Percentiles rank a stretch among this genome's conserved stretches.
Conservation (phyloP, 1,140 invertebrate genomes). For the Pseudoatta argentina region DNA sequence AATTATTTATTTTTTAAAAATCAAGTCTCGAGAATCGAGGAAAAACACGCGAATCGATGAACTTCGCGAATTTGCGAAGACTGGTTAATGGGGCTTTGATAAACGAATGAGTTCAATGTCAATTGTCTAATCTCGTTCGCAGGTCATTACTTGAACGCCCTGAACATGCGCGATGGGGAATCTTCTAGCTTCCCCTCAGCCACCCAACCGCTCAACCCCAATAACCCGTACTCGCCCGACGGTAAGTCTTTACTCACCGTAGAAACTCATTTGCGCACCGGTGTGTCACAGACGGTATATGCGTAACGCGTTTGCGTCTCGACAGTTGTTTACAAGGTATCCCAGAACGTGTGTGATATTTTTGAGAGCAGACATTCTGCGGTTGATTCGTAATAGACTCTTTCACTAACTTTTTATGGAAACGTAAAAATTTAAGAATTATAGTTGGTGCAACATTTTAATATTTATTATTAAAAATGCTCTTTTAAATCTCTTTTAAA, state of each 20-base stretch:
- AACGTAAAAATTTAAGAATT: background rate
- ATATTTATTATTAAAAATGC: background rate
- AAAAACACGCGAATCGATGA: conserved; percentile 9
- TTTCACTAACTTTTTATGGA: background rate
- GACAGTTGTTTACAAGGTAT: background rate
- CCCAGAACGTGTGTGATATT: background rate
- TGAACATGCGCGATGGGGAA: conserved; percentile 87
- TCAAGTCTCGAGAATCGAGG: background rate
- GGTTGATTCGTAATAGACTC: background rate
- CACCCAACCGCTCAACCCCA: conserved; percentile 93
- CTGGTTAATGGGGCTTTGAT: conserved; percentile 74
- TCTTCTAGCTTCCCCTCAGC: conserved; percentile 89
- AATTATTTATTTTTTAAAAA: background rate
- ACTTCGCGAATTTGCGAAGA: conserved; percentile 65
- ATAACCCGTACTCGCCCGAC: conserved; percentile 95
- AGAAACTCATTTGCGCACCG: conserved; percentile 58
- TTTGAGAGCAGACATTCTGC: background rate
- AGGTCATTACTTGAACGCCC: conserved; percentile 88
- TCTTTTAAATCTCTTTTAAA: background rate
- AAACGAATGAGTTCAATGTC: conserved; percentile 65
- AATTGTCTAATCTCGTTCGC: conserved; percentile 78
- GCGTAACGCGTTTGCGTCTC: conserved; percentile 22
- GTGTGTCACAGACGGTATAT: conserved; percentile 10
- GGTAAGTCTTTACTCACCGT: conserved; percentile 88
- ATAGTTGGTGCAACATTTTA: background rate